A percentile compares a stretch with the other conserved stretches of the same genome.
Conservation (phyloP, 2,113 vertebrate genomes). For the Malaclemys terrapin region DNA sequence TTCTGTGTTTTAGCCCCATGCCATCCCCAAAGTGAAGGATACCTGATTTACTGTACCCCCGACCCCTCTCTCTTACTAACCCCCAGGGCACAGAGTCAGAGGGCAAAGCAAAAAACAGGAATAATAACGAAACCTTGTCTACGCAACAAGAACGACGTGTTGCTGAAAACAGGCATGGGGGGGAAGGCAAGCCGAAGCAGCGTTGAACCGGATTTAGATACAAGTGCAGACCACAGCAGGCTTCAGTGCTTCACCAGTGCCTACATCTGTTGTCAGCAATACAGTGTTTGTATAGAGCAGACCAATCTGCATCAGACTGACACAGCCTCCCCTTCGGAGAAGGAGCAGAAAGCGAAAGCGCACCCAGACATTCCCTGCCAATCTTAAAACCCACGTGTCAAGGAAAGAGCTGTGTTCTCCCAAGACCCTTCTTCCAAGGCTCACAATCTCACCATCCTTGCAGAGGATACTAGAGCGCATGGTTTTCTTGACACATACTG, state of each 20-base stretch:
- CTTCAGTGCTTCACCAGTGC: not conserved
- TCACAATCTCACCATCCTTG: not conserved
- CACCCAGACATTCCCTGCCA: not conserved
- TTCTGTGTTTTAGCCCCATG: not conserved
- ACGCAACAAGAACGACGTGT: not conserved
- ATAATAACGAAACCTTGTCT: not conserved
- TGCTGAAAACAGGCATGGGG: not conserved
- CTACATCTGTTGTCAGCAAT: not conserved
- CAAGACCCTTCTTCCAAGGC: not conserved
- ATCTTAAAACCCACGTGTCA: not conserved
- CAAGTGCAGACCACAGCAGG: not conserved
- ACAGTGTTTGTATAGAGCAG: not conserved
- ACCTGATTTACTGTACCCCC: not conserved
- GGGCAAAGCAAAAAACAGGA: not conserved
- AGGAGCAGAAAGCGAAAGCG: not conserved
- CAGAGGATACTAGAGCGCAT: not conserved
- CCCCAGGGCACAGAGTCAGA: not conserved
- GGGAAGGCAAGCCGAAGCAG: not conserved
- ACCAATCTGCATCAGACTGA: not conserved
- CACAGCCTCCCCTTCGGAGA: not conserved
- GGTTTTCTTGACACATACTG: not conserved
- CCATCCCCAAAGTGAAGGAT: not conserved
- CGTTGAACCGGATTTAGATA: not conserved
- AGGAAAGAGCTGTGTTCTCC: not conserved
- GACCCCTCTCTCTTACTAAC: not conserved